These are phyloP conservation scores for Myxocyprinus asiaticus DNA, from an alignment of 2,113 vertebrate species.

Conservation along the genomic window DNA sequence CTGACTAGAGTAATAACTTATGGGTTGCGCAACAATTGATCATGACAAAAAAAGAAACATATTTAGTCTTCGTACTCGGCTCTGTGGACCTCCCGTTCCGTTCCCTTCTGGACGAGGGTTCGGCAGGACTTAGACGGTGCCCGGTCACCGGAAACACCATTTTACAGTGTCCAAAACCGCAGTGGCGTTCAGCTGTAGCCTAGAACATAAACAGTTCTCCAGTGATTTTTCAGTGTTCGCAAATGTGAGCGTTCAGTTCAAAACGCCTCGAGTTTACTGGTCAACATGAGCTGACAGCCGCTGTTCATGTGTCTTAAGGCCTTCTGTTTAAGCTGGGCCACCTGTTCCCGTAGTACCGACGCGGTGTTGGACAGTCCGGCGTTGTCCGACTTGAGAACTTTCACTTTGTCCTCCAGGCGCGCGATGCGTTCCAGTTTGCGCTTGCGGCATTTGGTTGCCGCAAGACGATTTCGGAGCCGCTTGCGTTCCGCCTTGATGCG, in stretches of 20 bases:
- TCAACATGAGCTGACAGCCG: conserved; percentile 90
- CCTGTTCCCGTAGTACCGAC: conserved; percentile 86
- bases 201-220: conserved; percentile 40
- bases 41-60: conserved; percentile 53
- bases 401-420: conserved; percentile 90
- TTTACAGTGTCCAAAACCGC: conserved; percentile 58
- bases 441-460: conserved; percentile 89
- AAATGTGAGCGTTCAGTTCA: conserved; percentile 54
- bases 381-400: conserved; percentile 87
- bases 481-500: conserved; percentile 90
- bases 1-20: conserved; percentile 77
- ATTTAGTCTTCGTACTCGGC: conserved; percentile 5
- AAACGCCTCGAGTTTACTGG: conserved; percentile 83
- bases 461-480: conserved; percentile 86
- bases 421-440: conserved; percentile 93
- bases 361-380: conserved; percentile 86
- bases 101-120: conserved; percentile 47
- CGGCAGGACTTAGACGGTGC: conserved; percentile 14
- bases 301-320: conserved; percentile 89
- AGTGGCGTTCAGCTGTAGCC: neutral
- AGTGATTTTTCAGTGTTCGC: conserved; percentile 55
- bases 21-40: conserved; percentile 65
- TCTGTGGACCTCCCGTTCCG: neutral
- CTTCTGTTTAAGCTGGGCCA: conserved; percentile 90
- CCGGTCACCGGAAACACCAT: conserved; percentile 69